A percentile compares a stretch with the other conserved stretches of the same genome.
Evolutionary conservation across 92 coral and sea anemone species (phyloP).

Genomic region (Zoanthus gigantus): DNA sequence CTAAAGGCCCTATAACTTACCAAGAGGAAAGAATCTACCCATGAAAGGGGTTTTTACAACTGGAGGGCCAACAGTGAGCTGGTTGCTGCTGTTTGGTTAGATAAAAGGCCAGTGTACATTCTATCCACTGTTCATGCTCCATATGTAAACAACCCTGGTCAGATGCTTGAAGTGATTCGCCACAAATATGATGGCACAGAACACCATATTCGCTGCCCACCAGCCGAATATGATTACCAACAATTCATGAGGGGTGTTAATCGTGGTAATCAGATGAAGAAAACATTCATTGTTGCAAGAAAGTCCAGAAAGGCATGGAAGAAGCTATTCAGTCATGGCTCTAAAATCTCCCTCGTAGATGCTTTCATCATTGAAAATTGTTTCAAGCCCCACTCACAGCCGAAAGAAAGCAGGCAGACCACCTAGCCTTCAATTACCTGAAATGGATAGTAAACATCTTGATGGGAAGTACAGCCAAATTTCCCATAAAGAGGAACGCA

Average conservation of each 20-base stretch:
- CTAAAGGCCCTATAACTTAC: background rate
- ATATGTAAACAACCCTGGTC: constrained; percentile 13
- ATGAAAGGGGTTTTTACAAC: constrained; percentile 10
- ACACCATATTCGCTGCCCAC: background rate
- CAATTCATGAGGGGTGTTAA: constrained; percentile 8
- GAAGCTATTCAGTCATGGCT: constrained; percentile 57
- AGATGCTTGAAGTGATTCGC: constrained; percentile 17
- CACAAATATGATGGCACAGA: constrained; percentile 9
- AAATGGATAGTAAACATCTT: constrained; percentile 41
- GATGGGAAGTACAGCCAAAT: constrained; percentile 40
- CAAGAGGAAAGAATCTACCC: constrained; percentile 22
- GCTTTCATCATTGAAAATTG: constrained; percentile 35
- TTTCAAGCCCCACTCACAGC: constrained; percentile 12
- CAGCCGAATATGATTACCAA: constrained; percentile 1
- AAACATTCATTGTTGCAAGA: constrained; percentile 4
- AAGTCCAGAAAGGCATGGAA: constrained; percentile 37
- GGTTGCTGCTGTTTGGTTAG: constrained; percentile 26
- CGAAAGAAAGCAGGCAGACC: constrained; percentile 24
- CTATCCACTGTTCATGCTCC: constrained; percentile 9
- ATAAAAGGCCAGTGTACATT: constrained; percentile 27
- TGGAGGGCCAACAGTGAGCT: constrained; percentile 32
- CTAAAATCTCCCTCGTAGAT: constrained; percentile 48
- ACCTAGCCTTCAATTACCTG: constrained; percentile 45
- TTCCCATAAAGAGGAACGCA: constrained; percentile 10
- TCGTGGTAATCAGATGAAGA: constrained; percentile 5